Conservation (phyloP, 2,797 vertebrate genomes). For the Lagodon rhomboides region DNA sequence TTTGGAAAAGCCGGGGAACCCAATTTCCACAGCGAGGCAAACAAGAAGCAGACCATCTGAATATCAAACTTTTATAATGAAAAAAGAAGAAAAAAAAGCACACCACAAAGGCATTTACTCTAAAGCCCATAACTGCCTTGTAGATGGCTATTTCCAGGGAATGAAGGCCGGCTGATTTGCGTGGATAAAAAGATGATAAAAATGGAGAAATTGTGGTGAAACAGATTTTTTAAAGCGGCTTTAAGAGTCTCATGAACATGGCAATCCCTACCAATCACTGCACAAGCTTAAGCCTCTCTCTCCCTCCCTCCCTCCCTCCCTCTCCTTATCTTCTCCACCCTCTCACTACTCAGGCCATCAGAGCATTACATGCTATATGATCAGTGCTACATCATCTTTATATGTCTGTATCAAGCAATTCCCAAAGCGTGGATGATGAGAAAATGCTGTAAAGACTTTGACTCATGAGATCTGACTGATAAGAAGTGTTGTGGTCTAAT, state of each 20-base stretch:
- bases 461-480: background rate
- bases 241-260: conserved; percentile 73
- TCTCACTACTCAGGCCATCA: conserved; percentile 27
- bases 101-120: conserved; percentile 54
- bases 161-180: conserved; percentile 60
- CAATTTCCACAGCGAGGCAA: conserved; percentile 39
- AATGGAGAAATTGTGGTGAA: conserved; percentile 69
- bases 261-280: conserved; percentile 75
- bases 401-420: conserved; percentile 35
- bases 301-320: conserved; percentile 21
- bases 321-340: conserved; percentile 47
- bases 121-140: conserved; percentile 61
- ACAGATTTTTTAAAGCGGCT: conserved; percentile 78
- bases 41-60: conserved; percentile 36
- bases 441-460: conserved; percentile 2
- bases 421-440: conserved; percentile 12
- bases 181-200: conserved; percentile 68
- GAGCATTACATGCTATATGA: conserved; percentile 44
- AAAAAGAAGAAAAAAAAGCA: conserved; percentile 11
- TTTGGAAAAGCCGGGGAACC: background rate
- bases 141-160: conserved; percentile 62
- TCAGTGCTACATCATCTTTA: conserved; percentile 42
- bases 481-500: conserved; percentile 13
- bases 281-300: conserved; percentile 63
- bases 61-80: conserved; percentile 41